Base-by-base conservation (phyloP, 2,797 vertebrate genomes). In the Scleropages formosus region DNA sequence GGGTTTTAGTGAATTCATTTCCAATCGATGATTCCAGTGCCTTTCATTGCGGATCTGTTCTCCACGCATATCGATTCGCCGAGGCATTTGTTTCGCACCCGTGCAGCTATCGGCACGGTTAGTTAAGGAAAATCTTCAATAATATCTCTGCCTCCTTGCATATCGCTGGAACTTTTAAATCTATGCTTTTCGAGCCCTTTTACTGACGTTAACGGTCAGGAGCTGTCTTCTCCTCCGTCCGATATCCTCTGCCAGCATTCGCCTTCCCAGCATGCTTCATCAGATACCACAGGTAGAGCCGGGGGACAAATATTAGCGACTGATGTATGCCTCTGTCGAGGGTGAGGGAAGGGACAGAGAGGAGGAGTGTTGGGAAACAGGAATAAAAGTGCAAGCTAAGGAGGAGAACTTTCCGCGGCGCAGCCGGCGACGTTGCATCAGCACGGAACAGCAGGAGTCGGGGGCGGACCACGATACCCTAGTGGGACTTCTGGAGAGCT, bases 241-340 rank as follows among this genome's bases (percentile, higher is more conserved):
- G 26, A 64, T 20, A 62, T 46, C 22, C 39, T 27, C 65, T 69
- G 62, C 49, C 75, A 15, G 58, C 69, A 26, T 77, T 72, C 65
- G 68, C 15, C 53, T 56, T 24, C 31, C 24, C 26, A 44, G 69
- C 75, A 66, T 53, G 75, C 69, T 18, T 77, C 61, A 53, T 3
- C 69, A 20, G 22, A 22, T 77, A 46, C 47, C 39, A 11, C 20
- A 63, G 39, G 58, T 53, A 66, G 53, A 59, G 49, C 61, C 8
- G n/a, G n/a, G 49, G 70, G 31, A 44, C 49, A 72, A 66, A 65
- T 77, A 77, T 77, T 77, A 76, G 68, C 24, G 46, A 24, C 47
- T 26, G 75, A 70, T 62, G 44, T 64, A 44, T 49, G 61, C 49
- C 47, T 11, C 26, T 20, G 26, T 64, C 18, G 22, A 49, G 39